Evolutionary conservation across 2,888 invertebrate species (phyloP).

Genomic region (Cetonia aurata): DNA sequence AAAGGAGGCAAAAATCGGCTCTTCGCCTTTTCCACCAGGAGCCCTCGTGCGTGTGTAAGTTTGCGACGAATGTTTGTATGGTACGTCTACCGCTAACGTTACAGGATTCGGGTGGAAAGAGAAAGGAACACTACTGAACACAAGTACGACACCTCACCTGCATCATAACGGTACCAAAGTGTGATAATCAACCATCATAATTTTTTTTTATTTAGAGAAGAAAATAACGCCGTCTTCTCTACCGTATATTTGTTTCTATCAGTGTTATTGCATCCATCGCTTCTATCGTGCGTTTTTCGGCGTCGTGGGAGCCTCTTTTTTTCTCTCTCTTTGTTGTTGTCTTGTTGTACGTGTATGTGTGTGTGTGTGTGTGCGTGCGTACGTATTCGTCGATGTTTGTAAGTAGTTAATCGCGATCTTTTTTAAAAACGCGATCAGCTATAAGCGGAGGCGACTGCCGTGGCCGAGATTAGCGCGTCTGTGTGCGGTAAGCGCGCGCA

Average conservation of each 20-base stretch:
- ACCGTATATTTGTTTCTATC: slow-evolving; percentile 53
- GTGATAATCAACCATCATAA: slow-evolving; percentile 13
- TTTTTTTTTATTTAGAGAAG: slow-evolving; percentile 44
- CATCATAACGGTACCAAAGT: slow-evolving; percentile 54
- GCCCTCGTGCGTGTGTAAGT: background rate
- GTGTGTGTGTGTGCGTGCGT: background rate
- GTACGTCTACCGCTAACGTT: slow-evolving; percentile 9
- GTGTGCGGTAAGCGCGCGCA: slow-evolving; percentile 38
- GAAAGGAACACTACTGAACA: slow-evolving; percentile 39
- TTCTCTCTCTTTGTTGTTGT: no score
- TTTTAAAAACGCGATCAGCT: slow-evolving; percentile 32
- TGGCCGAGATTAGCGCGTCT: slow-evolving; percentile 41
- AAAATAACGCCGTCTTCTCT: slow-evolving; percentile 53
- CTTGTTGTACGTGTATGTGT: slow-evolving; percentile 1
- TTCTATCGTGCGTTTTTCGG: slow-evolving; percentile 27
- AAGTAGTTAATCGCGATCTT: slow-evolving; percentile 52
- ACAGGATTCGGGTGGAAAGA: slow-evolving; percentile 3
- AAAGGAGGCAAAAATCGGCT: slow-evolving; percentile 42
- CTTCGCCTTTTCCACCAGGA: slow-evolving; percentile 17
- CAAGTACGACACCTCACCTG: slow-evolving; percentile 47
- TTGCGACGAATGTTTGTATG: slow-evolving; percentile 6
- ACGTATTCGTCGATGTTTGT: slow-evolving; percentile 34
- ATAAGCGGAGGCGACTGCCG: slow-evolving; percentile 33
- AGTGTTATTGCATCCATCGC: slow-evolving; percentile 60
- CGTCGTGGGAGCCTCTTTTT: background rate